A percentile compares a stretch with the other conserved stretches of the same genome.
These are phyloP conservation scores for Chaetodon trifasciatus DNA, from an alignment of 2,797 vertebrate genomes.

Conservation along the genomic window DNA sequence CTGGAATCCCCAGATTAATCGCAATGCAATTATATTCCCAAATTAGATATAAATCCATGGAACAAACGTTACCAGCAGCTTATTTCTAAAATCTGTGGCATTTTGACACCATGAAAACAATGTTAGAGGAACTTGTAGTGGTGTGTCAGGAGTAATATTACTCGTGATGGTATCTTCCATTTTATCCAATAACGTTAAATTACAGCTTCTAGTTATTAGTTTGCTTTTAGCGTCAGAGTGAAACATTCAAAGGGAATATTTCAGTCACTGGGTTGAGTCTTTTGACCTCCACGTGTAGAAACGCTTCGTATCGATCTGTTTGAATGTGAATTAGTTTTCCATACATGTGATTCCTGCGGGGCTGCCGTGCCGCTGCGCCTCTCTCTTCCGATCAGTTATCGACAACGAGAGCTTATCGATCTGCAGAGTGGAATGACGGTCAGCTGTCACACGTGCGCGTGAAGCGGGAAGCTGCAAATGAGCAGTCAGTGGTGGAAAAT, in stretches of 20 bases:
- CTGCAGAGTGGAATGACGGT: neutral
- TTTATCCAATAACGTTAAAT: no score
- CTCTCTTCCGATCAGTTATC: slow-evolving; percentile 17
- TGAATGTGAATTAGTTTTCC: neutral
- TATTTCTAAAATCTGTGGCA: neutral
- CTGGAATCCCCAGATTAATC: neutral
- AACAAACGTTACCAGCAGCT: no score
- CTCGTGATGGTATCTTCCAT: no score
- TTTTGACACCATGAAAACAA: no score
- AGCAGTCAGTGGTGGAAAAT: neutral
- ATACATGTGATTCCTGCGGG: slow-evolving; percentile 4
- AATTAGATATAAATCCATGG: no score
- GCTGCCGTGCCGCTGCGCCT: neutral
- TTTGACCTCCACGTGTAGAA: slow-evolving; percentile 10
- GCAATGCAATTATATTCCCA: no score
- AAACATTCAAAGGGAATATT: accelerated
- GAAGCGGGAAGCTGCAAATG: slow-evolving; percentile 28
- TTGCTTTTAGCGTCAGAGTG: neutral
- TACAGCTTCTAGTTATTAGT: neutral
- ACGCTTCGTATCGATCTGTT: neutral
- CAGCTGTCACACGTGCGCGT: slow-evolving; percentile 36
- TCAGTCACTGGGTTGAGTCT: neutral
- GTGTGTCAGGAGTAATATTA: no score
- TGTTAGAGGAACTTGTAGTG: neutral
- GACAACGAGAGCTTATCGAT: slow-evolving; percentile 34